Conservation (phyloP, 2,113 vertebrate genomes). For the Gorsachius goisagi region DNA sequence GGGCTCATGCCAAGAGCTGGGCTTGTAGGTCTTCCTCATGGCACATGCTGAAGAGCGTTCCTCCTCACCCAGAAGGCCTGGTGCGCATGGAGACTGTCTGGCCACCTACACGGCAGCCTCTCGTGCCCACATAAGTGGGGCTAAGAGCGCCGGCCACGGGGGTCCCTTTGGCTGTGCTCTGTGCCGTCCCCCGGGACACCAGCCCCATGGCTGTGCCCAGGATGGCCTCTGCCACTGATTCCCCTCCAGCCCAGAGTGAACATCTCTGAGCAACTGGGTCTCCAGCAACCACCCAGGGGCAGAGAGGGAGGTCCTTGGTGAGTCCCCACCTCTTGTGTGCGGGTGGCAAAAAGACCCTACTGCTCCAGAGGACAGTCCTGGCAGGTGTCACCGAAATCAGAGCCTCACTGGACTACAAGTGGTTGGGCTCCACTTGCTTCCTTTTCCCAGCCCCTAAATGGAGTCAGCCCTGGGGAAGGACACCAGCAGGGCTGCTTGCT, state of each 20-base stretch:
- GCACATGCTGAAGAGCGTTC: background rate
- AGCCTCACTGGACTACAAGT: background rate
- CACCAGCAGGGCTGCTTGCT: background rate
- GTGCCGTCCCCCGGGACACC: background rate
- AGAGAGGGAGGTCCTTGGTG: background rate
- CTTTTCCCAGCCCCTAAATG: background rate
- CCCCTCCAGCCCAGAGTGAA: background rate
- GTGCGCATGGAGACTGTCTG: background rate
- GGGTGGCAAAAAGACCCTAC: background rate
- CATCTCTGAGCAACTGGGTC: background rate
- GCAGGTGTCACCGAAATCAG: background rate
- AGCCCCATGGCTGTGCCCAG: background rate
- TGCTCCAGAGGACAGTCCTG: background rate
- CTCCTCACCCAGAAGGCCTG: background rate
- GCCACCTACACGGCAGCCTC: background rate
- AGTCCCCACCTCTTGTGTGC: background rate
- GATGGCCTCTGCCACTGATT: background rate
- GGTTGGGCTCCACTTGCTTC: background rate
- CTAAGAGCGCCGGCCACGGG: accelerated
- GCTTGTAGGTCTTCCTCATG: background rate
- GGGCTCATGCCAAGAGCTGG: background rate
- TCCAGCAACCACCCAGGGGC: background rate
- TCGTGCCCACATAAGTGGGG: background rate
- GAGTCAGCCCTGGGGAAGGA: background rate
- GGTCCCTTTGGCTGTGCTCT: background rate